Base-by-base conservation (phyloP, 2,113 vertebrate genomes). In the Periophthalmus modestus region DNA sequence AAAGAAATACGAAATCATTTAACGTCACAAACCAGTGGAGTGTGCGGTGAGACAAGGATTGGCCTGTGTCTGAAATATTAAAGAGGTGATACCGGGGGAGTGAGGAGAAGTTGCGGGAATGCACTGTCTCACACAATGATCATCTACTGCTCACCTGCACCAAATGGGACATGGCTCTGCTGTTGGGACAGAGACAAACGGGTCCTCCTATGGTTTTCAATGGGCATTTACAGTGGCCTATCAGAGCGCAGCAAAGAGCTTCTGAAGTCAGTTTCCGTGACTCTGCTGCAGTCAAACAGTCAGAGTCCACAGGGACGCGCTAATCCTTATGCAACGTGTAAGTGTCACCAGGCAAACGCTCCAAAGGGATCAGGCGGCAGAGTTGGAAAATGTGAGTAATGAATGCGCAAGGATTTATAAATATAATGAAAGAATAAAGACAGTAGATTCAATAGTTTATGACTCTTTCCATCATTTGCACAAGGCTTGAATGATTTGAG, bases 51-150 rank as follows among this genome's bases (percentile, higher is more conserved):
- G 66, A 78, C 58, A 82, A 65, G 80, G 68, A 55, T 21, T 10
- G 19, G 52, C 79, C 76, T 85, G 74, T 77, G 83, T 82, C 92
- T 93, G 75, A 92, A 94, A 92, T 92, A 93, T 94, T 93, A 89
- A 94, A 78, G 77, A 81, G 69, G 61, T 28, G 52, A 68, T 90
- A 81, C 81, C 85, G 21, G 57, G 81, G 78, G 88, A 81, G 68
- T 55, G 39, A 62, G 70, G 86, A 59, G 79, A 71, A 73, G 83
- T 68, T 80, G 80, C 55, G 83, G 82, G 67, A 80, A 85, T 89
- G 78, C 79, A 68, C 80, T 86, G 90, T 90, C 87, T 84, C 74
- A 85, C 79, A 86, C 85, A 91, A 91, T 93, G 92, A 92, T 71
- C 81, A 82, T 92, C 87, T 82, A 82, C 71, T 71, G 78, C 72